A percentile compares a stretch with the other conserved stretches of the same genome.
phyloP scores from a whole-genome alignment of 2,888 invertebrate species.

The Tetropium fuscum region DNA sequence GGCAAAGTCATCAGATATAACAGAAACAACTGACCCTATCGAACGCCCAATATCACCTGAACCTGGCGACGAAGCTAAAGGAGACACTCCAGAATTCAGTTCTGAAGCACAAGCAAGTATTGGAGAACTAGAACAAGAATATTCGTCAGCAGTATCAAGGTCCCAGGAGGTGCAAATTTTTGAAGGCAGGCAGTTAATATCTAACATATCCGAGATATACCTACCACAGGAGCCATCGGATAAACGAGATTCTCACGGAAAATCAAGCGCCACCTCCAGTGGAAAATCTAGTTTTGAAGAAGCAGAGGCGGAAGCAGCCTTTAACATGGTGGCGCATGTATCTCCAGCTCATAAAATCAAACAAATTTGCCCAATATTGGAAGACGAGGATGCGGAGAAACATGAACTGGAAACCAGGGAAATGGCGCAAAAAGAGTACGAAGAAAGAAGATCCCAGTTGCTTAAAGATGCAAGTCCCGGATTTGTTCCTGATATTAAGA shows the following conservation, averaged over 20 bases:
- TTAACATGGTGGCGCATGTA: conserved; percentile 66
- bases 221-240: conserved; percentile 53
- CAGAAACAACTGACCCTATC: conserved; percentile 65
- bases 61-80: conserved; percentile 63
- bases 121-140: conserved; percentile 64
- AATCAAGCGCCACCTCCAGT: conserved; percentile 62
- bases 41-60: conserved; percentile 70
- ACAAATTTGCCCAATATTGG: conserved; percentile 66
- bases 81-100: conserved; percentile 62
- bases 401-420: conserved; percentile 67
- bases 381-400: conserved; percentile 68
- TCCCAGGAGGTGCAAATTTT: conserved; percentile 54
- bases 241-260: conserved; percentile 61
- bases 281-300: conserved; percentile 67
- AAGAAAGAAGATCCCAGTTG: conserved; percentile 65
- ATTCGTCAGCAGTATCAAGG: conserved; percentile 59
- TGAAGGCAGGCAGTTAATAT: conserved; percentile 53
- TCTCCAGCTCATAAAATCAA: conserved; percentile 66
- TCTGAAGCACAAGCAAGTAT: conserved; percentile 61
- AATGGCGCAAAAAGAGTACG: conserved; percentile 59
- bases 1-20: conserved; percentile 60
- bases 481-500: conserved; percentile 73
- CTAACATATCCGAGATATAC: conserved; percentile 61
- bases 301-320: conserved; percentile 68
- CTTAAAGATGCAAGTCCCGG: conserved; percentile 72